Conservation (phyloP, 2,113 vertebrate species). For the Salvelinus sp. region DNA sequence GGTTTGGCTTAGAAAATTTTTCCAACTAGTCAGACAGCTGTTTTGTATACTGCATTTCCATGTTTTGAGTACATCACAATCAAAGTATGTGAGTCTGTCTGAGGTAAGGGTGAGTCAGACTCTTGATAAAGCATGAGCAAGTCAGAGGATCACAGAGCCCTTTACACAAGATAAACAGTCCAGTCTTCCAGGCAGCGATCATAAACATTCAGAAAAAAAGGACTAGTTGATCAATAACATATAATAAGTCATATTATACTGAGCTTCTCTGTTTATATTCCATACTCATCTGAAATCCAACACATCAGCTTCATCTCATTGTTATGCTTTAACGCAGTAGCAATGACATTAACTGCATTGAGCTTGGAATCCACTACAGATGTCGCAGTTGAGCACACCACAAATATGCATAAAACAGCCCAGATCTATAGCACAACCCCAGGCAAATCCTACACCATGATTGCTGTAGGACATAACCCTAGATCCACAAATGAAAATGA, state of each 20-base stretch:
- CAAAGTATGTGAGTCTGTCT: background rate
- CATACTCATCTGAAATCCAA: too few species aligned
- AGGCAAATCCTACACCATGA: constrained; percentile 14
- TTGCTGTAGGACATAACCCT: constrained; percentile 1
- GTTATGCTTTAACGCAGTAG: too few species aligned
- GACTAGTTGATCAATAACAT: too few species aligned
- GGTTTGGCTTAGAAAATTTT: too few species aligned
- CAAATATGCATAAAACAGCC: background rate
- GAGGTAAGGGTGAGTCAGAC: too few species aligned
- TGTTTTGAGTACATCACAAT: background rate
- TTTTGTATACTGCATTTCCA: background rate
- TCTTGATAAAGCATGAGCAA: background rate
- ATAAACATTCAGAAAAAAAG: too few species aligned
- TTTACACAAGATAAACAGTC: background rate
- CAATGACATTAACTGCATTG: too few species aligned
- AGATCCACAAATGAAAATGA: constrained; percentile 21
- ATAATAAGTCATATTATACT: background rate
- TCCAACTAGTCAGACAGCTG: too few species aligned
- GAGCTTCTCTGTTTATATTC: too few species aligned
- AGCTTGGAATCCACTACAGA: background rate
- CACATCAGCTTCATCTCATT: too few species aligned
- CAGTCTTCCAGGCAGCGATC: too few species aligned
- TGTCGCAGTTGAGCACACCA: background rate
- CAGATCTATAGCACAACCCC: background rate
- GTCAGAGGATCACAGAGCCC: too few species aligned